These are phyloP conservation scores for Mobula hypostoma DNA, from an alignment of 2,113 vertebrate genomes.

Conservation along the genomic window DNA sequence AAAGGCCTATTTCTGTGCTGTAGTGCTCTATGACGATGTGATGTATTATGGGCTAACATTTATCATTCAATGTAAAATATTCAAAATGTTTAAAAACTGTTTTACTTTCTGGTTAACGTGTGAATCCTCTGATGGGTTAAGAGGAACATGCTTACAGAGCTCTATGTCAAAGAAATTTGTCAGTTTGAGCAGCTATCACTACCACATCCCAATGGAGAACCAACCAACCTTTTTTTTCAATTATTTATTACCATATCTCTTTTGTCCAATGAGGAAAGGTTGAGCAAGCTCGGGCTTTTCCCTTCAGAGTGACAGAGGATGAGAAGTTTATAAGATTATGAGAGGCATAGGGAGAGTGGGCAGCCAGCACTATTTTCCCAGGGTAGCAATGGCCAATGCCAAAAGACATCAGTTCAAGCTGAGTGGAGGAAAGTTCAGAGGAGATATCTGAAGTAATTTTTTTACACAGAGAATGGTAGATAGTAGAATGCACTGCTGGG, in stretches of 20 bases:
- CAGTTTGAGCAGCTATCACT: neutral
- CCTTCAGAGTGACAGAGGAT: no score
- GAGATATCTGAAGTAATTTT: no score
- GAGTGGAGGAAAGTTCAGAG: no score
- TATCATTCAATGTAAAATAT: neutral
- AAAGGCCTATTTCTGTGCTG: no score
- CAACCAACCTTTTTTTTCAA: neutral
- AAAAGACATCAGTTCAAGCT: no score
- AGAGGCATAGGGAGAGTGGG: no score
- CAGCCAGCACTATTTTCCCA: no score
- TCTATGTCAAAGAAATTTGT: neutral
- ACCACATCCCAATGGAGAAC: neutral
- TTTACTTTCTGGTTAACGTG: neutral
- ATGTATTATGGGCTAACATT: neutral
- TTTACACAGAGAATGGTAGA: no score
- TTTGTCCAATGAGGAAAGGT: neutral
- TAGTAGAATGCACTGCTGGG: no score
- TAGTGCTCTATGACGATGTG: neutral
- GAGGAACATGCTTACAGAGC: neutral
- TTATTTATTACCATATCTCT: neutral
- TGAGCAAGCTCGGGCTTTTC: no score
- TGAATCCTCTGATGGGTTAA: neutral
- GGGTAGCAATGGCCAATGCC: no score
- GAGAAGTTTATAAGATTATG: no score
- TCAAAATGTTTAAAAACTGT: neutral